These are phyloP conservation scores for Lepidothrix coronata DNA, from an alignment of 2,113 vertebrate genomes.

Conservation along the genomic window DNA sequence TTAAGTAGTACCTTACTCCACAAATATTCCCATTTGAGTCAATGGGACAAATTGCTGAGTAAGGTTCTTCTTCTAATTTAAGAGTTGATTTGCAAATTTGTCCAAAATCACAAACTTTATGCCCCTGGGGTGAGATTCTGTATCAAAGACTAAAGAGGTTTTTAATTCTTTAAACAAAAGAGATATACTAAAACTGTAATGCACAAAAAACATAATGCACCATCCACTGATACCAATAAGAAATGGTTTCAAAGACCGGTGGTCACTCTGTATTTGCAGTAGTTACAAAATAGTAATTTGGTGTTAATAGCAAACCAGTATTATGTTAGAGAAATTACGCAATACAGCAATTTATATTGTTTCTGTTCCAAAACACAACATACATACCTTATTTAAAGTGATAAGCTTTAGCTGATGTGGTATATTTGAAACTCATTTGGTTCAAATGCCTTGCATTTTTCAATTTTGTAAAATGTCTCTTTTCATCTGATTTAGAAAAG, in stretches of 20 bases:
- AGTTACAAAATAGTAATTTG: background rate
- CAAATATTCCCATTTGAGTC: conserved; percentile 8
- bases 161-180: background rate
- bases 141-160: background rate
- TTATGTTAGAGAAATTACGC: background rate
- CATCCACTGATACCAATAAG: background rate
- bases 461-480: conserved; percentile 1
- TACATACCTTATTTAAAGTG: background rate
- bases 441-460: conserved; percentile 13
- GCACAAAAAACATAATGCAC: background rate
- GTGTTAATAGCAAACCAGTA: background rate
- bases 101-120: background rate
- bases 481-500: background rate
- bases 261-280: background rate
- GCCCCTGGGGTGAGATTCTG: background rate
- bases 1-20: background rate
- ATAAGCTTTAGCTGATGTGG: background rate
- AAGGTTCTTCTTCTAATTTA: background rate
- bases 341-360: background rate
- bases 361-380: background rate
- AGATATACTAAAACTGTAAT: background rate
- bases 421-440: conserved; percentile 9
- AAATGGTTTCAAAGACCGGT: background rate
- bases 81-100: background rate
- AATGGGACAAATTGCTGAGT: conserved; percentile 15